Conservation (phyloP, 2,797 vertebrate genomes). For the Cirrhinus mrigala region DNA sequence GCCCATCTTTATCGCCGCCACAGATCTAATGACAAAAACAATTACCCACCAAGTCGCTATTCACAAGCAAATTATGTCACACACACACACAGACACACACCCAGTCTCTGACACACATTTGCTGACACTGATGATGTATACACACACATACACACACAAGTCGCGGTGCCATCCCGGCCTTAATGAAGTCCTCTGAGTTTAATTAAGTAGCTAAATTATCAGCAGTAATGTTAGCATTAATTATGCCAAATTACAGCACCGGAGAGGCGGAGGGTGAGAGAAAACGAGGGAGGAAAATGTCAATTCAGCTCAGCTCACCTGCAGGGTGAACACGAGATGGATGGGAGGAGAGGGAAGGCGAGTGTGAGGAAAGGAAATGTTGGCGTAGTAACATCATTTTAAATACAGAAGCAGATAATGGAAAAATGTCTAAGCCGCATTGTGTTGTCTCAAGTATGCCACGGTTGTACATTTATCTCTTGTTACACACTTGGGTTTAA, state of each 20-base stretch:
- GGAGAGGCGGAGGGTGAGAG: conserved; percentile 39
- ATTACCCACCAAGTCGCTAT: conserved; percentile 87
- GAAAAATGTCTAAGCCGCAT: not conserved
- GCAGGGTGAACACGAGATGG: conserved; percentile 74
- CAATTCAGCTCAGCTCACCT: conserved; percentile 98
- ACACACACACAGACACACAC: conserved; percentile 63
- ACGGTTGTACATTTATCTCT: not conserved
- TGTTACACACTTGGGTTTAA: not conserved
- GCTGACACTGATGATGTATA: conserved; percentile 53
- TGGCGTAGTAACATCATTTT: not conserved
- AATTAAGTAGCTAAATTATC: conserved; percentile 99
- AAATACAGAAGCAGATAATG: not conserved
- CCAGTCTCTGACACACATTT: conserved; percentile 56
- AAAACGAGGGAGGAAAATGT: conserved; percentile 89
- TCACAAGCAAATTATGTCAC: conserved; percentile 46
- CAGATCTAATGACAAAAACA: conserved; percentile 94
- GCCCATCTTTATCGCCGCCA: conserved; percentile 59
- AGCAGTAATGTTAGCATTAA: conserved; percentile 95
- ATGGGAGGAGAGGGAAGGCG: conserved; percentile 62
- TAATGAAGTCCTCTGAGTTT: conserved; percentile 99
- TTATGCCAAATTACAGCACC: conserved; percentile 86
- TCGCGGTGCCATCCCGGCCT: conserved; percentile 85
- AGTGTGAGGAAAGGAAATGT: conserved; percentile 33
- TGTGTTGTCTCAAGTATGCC: not conserved
- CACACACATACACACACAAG: conserved; percentile 64